These are phyloP conservation scores for Neuroscelio doddi DNA, from an alignment of 2,888 invertebrate genomes.

Conservation along the genomic window DNA sequence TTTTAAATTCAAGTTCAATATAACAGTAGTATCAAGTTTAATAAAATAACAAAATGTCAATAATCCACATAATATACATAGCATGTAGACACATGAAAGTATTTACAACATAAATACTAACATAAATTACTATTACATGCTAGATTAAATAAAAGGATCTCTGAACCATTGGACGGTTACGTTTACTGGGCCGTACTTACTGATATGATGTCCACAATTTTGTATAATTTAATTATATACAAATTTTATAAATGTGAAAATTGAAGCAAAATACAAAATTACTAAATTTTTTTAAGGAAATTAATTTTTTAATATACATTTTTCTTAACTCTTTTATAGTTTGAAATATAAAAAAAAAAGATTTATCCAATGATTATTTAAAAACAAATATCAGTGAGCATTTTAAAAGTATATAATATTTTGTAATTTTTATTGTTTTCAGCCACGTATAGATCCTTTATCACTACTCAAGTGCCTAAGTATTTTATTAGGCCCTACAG, in stretches of 20 bases:
- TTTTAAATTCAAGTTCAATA: too few species aligned
- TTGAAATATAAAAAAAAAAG: too few species aligned
- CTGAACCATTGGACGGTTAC: neutral
- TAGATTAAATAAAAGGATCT: neutral
- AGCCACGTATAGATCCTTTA: slow-evolving; percentile 95
- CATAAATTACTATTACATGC: neutral
- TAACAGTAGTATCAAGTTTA: too few species aligned
- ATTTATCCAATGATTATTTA: too few species aligned
- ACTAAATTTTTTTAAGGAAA: neutral
- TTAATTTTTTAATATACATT: neutral
- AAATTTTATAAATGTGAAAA: too few species aligned
- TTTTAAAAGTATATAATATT: neutral
- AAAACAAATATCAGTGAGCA: too few species aligned
- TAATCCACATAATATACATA: too few species aligned
- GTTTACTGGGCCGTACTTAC: neutral
- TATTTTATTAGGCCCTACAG: slow-evolving; percentile 86
- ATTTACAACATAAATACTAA: neutral
- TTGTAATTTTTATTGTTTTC: slow-evolving; percentile 65
- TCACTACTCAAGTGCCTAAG: slow-evolving; percentile 91
- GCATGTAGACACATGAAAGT: slow-evolving; percentile 2
- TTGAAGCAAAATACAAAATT: too few species aligned
- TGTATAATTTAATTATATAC: neutral
- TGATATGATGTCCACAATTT: neutral
- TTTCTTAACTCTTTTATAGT: too few species aligned
- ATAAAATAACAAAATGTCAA: too few species aligned